Base-by-base conservation (phyloP, 1,140 invertebrate genomes). In the Augochlora pura region DNA sequence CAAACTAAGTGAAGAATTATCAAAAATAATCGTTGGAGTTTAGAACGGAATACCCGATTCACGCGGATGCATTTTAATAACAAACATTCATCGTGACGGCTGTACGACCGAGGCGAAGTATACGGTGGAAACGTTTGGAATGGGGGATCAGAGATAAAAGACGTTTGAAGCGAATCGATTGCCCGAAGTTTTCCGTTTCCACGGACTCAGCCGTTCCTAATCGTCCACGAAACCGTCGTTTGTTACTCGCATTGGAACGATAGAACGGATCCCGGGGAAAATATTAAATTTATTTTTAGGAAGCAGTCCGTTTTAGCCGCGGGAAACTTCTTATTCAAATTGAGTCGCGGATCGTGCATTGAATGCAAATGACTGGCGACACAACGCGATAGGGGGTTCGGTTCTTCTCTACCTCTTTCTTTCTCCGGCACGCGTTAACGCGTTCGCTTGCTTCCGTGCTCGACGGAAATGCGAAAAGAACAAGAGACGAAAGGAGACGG, bases 341-440 rank as follows among this genome's bases (percentile, higher is more conserved):
- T 73, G 83, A 76, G 84, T 82, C 81, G 81, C 76, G 84, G 84
- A 82, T 85, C 84, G 84, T 86, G 80, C 84, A 86, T 86, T 82
- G 84, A 85, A 86, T 85, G 80, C 80, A 85, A 85, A 86, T 86
- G 62, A 73, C 71, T 70, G 80, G 60, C 49, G 80, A 77, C 75
- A 75, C 76, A 85, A 77, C 84, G 71, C 83, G 83, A 85, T 80
- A 85, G 84, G 57, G 39, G 68, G 59, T 80, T 70, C 63, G 49
- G 27, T 65, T 39, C 52, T 64, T 25, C 64, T 78, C 65, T 81
- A 60, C 73, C 60, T 65, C 27, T 16, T 23, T 32, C n/a, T 21
- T 21, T 65, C 21, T 69, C n/a, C 5, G 6, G 5, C 54, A 27
- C 23, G 14, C 59, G 14, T 52, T 12, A 42, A 39, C 32, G 25